Evolutionary conservation across 2,797 vertebrate genomes (phyloP).

Genomic region (Rhinoraja longicauda): DNA sequence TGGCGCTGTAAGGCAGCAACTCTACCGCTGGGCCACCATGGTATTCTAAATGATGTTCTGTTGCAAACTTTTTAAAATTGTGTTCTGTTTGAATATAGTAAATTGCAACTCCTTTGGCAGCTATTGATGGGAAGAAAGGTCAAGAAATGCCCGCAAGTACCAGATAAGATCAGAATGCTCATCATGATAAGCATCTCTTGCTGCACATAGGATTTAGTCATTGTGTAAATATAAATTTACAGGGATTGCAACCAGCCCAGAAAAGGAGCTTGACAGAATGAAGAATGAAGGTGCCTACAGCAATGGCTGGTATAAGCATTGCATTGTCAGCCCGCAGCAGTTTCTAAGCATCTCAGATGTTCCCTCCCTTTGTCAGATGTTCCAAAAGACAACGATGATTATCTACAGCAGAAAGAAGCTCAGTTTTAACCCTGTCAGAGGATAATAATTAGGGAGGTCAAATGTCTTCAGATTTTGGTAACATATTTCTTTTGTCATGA

Average conservation of each 20-base stretch:
- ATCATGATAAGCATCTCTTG: not conserved
- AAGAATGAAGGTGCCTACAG: not conserved
- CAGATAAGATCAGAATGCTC: conserved; percentile 26
- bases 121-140: not conserved
- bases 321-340: conserved; percentile 26
- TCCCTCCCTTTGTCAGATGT: not conserved
- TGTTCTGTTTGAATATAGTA: not conserved
- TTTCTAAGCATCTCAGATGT: conserved; percentile 5
- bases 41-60: too few species aligned
- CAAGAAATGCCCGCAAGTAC: not conserved
- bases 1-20: too few species aligned
- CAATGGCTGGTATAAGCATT: not conserved
- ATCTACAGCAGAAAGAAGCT: not conserved
- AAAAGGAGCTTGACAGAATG: conserved; percentile 4
- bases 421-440: not conserved
- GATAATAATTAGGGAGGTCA: conserved; percentile 9
- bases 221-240: conserved; percentile 15
- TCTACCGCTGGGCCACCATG: too few species aligned
- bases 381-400: not conserved
- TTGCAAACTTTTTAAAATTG: too few species aligned
- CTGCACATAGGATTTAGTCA: not conserved
- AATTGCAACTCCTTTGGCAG: not conserved
- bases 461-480: conserved; percentile 14
- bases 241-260: not conserved
- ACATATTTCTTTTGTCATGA: not conserved